Evolutionary conservation across 2,888 invertebrate genomes (phyloP).

Genomic region (Sepiola atlantica): DNA sequence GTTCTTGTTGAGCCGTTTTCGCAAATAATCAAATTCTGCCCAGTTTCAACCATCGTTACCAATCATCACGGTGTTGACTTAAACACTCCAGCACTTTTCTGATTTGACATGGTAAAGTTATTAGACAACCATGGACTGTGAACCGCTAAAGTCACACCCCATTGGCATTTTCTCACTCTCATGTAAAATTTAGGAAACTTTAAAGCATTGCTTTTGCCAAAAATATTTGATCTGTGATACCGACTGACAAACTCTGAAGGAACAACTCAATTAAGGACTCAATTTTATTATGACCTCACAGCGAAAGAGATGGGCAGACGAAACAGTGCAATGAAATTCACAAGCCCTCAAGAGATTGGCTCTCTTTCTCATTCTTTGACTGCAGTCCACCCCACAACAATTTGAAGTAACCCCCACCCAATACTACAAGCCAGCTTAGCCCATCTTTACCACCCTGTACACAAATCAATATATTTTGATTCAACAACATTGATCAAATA

Average conservation of each 20-base stretch:
- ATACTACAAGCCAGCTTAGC: background rate
- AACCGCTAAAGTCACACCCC: background rate
- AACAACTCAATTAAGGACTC: conserved; percentile 20
- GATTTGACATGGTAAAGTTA: conserved; percentile 7
- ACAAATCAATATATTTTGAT: conserved; percentile 10
- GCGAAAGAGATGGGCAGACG: background rate
- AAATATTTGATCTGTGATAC: background rate
- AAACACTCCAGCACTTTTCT: background rate
- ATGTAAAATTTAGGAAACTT: background rate
- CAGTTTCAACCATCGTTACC: too few relatives aligned
- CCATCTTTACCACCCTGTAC: background rate
- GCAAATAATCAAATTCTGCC: too few relatives aligned
- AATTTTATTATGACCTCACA: background rate
- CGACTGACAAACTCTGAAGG: background rate
- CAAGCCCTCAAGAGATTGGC: background rate
- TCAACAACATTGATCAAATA: conserved; percentile 32
- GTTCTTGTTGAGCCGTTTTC: too few relatives aligned
- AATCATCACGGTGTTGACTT: too few relatives aligned
- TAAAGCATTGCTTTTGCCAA: conserved; percentile 18
- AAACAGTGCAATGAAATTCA: background rate
- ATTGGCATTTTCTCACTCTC: background rate
- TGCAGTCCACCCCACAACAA: background rate
- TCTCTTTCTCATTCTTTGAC: background rate
- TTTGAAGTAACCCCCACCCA: background rate
- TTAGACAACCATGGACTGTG: background rate